phyloP scores from a whole-genome alignment of 1,140 invertebrate species.

The Oryctes rhinoceros region DNA sequence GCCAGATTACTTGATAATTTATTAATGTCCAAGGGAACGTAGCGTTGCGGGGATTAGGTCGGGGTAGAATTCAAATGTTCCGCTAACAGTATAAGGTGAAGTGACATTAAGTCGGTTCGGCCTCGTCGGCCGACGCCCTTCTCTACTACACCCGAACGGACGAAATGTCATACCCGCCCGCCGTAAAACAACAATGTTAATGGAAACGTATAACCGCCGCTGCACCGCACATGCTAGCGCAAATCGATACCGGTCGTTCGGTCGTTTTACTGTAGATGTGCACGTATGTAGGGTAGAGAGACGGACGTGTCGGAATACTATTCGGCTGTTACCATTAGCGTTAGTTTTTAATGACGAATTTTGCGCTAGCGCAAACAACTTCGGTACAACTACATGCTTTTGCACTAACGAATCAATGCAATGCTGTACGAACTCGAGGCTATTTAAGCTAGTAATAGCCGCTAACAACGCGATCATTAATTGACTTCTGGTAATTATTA shows the following conservation, averaged over 20 bases:
- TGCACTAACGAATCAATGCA: too few relatives aligned
- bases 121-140: background rate
- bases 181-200: conserved; percentile 22
- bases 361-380: too few relatives aligned
- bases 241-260: background rate
- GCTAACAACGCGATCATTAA: too few relatives aligned
- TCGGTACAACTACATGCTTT: too few relatives aligned
- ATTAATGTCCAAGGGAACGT: conserved; percentile 14
- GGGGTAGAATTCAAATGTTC: background rate
- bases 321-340: too few relatives aligned
- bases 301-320: too few relatives aligned
- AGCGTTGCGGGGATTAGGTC: background rate
- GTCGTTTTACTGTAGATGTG: background rate
- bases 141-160: conserved; percentile 12
- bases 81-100: conserved; percentile 2
- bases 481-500: too few relatives aligned
- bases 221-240: conserved; percentile 2
- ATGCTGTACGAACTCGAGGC: too few relatives aligned
- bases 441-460: too few relatives aligned
- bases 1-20: conserved; percentile 35
- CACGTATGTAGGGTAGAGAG: too few relatives aligned
- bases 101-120: conserved; percentile 30
- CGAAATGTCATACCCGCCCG: conserved; percentile 1
- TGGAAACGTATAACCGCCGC: conserved; percentile 8
- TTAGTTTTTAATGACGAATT: too few relatives aligned